Base-by-base conservation (phyloP, 2,797 vertebrate genomes). In the Sebastes melanostomus region DNA sequence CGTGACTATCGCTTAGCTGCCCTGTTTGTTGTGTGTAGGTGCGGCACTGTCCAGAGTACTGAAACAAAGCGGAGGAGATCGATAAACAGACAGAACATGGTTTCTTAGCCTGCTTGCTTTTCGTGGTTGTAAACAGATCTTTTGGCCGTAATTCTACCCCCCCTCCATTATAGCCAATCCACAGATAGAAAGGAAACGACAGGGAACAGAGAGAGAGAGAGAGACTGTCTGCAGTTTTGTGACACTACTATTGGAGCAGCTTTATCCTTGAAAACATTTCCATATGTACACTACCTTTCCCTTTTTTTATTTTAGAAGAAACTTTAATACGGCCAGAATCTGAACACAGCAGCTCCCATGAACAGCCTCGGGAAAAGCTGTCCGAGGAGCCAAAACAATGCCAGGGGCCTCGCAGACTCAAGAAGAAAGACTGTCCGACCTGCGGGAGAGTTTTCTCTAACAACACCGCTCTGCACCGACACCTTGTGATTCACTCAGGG, bases 401-500 rank as follows among this genome's bases (percentile, higher is more conserved):
- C 25, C 68, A 68, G 59, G 24, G 1, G 1, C 32, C 65, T 50
- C 14, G 3, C 11, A 72, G 75, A n/a, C 30, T 52, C 16, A 82
- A 76, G 68, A 89, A 90, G 78, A 80, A 16, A 10, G 20, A 83
- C 8, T 91, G 88, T 83, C 77, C 62, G 4, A 82, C 81, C 34
- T 93, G 91, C 25, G 80, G 86, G 3, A 83, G 25, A 66, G 79
- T 69, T 34, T 89, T 91, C 24, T 55, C 68, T 30, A 50, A 68
- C 42, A 88, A 75, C 67, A n/a, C 38, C 0, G 66, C 58, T n/a
- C 78, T 92, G 22, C 55, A 66, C 7, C 73, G 86, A 14, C 90
- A 93, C 78, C 72, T 89, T 1, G 79, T 90, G 32, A 84, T 89
- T 16, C 89, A 93, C 84, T 81, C 89, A 0, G 90, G 88, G 20